Evolutionary conservation across 2,113 vertebrate species (phyloP).

Genomic region (Megatriorchis doriae): DNA sequence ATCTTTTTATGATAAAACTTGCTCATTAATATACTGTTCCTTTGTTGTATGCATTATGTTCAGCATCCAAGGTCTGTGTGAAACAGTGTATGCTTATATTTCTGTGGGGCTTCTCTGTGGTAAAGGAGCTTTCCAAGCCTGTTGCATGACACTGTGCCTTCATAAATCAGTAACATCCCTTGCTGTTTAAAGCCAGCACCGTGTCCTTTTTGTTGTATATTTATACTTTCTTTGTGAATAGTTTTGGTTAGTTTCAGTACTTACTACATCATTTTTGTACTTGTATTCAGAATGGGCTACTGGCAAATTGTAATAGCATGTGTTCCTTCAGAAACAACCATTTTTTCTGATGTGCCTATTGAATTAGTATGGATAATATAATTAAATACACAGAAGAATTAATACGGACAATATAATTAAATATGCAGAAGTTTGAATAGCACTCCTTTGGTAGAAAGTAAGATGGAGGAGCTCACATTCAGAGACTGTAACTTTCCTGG

Average conservation of each 20-base stretch:
- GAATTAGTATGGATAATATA: background rate
- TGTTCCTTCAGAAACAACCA: background rate
- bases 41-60: background rate
- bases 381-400: background rate
- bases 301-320: fast-evolving
- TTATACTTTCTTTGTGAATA: background rate
- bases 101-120: background rate
- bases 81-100: fast-evolving
- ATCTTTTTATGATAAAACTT: background rate
- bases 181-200: background rate
- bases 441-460: background rate
- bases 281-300: background rate
- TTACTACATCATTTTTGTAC: background rate
- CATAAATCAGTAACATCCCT: background rate
- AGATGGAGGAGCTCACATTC: background rate
- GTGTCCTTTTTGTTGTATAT: background rate
- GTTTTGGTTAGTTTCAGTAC: background rate
- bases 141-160: background rate
- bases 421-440: background rate
- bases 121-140: background rate
- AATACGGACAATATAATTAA: background rate
- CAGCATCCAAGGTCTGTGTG: background rate
- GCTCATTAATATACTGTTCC: fast-evolving
- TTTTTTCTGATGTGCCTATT: background rate
- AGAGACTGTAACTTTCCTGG: background rate